Evolutionary conservation across 1,140 invertebrate genomes (phyloP).

Genomic region (Drosophila lacteicornis): DNA sequence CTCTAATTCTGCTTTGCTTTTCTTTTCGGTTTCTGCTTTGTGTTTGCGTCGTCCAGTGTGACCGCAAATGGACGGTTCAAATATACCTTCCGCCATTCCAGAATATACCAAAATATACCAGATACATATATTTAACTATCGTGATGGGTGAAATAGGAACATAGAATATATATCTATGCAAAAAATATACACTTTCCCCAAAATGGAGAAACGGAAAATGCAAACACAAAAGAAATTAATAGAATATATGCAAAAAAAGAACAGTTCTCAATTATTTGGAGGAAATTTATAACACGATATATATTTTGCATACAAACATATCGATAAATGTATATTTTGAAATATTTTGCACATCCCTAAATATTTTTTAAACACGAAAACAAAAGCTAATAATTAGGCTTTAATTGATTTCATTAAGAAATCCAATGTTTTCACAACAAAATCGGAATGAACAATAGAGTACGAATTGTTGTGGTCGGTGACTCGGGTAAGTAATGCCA

Average conservation of each 20-base stretch:
- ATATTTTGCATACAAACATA: not conserved
- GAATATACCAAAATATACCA: conserved; percentile 1
- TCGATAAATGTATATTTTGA: not conserved
- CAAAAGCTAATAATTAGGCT: not conserved
- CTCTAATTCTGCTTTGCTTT: conserved; percentile 18
- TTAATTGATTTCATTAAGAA: not conserved
- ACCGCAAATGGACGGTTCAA: not conserved
- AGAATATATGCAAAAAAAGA: too few relatives aligned
- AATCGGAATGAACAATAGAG: conserved; percentile 87
- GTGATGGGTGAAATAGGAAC: too few relatives aligned
- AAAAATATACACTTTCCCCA: too few relatives aligned
- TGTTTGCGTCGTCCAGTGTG: conserved; percentile 15
- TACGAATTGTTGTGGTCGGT: conserved; percentile 95
- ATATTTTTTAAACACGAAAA: not conserved
- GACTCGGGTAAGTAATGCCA: conserved; percentile 91
- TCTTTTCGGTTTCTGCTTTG: conserved; percentile 16
- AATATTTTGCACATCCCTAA: not conserved
- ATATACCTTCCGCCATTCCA: not conserved
- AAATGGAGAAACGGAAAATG: too few relatives aligned
- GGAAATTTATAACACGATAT: too few relatives aligned
- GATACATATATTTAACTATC: too few relatives aligned
- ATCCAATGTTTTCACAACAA: not conserved
- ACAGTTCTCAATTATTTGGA: not conserved
- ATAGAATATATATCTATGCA: too few relatives aligned
- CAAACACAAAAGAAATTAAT: too few relatives aligned